phyloP scores from a whole-genome alignment of 2,888 invertebrate species.

The Stenchaetothrips biformis region DNA sequence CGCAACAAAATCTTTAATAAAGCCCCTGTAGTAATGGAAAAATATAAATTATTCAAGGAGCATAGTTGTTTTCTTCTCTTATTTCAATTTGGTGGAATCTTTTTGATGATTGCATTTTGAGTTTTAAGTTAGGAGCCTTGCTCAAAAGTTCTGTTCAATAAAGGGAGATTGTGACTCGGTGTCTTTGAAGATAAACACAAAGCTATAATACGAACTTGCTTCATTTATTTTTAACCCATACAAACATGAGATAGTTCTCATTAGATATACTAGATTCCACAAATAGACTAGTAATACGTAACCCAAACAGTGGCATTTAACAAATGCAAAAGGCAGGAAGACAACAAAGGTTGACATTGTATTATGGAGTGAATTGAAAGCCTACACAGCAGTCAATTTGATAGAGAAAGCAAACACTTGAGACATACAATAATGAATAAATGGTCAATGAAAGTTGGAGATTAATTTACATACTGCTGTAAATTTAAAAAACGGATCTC shows the following conservation, averaged over 20 bases:
- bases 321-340: background rate
- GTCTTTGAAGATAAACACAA: background rate
- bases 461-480: too few species aligned
- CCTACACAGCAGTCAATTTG: background rate
- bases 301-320: background rate
- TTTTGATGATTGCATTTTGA: too few species aligned
- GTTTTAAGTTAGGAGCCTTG: too few species aligned
- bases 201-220: slow-evolving; percentile 1
- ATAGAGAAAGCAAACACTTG: background rate
- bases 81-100: too few species aligned
- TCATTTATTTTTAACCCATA: slow-evolving; percentile 22
- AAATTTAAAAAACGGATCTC: too few species aligned
- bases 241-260: background rate
- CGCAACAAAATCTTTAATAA: too few species aligned
- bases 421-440: background rate
- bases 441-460: too few species aligned
- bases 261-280: background rate
- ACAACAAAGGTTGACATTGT: background rate
- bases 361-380: background rate
- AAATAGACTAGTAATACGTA: background rate
- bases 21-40: too few species aligned
- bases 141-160: background rate
- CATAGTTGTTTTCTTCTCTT: too few species aligned
- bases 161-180: background rate
- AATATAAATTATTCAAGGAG: too few species aligned